Conservation (phyloP, 2,888 invertebrate species). For the Hofmannophila pseudospretella region DNA sequence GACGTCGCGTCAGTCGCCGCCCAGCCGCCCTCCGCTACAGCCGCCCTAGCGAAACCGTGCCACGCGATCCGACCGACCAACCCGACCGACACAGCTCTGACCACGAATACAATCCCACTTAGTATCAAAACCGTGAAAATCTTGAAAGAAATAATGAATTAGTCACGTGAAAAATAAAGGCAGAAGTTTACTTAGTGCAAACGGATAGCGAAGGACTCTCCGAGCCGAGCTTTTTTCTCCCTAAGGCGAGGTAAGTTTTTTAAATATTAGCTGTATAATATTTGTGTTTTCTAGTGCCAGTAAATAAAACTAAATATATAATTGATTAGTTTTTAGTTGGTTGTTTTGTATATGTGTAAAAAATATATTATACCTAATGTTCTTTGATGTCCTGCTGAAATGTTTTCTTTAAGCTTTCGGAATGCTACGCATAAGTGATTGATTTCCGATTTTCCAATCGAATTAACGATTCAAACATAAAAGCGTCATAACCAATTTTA, state of each 20-base stretch:
- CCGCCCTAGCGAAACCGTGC: slow-evolving; percentile 28
- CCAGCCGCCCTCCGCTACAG: slow-evolving; percentile 62
- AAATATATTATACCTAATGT: neutral
- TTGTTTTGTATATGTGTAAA: neutral
- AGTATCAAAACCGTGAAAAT: neutral
- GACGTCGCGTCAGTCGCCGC: slow-evolving; percentile 64
- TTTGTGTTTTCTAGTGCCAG: neutral
- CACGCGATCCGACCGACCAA: slow-evolving; percentile 26
- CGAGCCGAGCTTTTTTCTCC: slow-evolving; percentile 36
- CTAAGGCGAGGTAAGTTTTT: slow-evolving; percentile 54
- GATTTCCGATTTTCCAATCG: neutral
- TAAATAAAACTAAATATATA: too few relatives aligned
- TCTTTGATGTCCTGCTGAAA: neutral
- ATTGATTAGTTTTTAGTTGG: neutral
- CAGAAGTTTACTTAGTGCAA: slow-evolving; percentile 47
- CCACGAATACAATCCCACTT: slow-evolving; percentile 12
- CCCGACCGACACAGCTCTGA: too few relatives aligned
- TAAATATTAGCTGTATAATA: slow-evolving; percentile 12
- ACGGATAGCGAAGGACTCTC: slow-evolving; percentile 39
- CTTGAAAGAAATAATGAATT: slow-evolving; percentile 14
- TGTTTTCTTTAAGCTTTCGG: neutral
- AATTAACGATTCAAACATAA: too few relatives aligned
- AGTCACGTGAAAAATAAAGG: slow-evolving; percentile 23
- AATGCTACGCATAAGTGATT: neutral
- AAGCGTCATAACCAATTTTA: too few relatives aligned